Percentiles rank a stretch among this genome's conserved stretches.
phyloP scores from a whole-genome alignment of 2,888 invertebrate genomes.

The Coelinius sp. region DNA sequence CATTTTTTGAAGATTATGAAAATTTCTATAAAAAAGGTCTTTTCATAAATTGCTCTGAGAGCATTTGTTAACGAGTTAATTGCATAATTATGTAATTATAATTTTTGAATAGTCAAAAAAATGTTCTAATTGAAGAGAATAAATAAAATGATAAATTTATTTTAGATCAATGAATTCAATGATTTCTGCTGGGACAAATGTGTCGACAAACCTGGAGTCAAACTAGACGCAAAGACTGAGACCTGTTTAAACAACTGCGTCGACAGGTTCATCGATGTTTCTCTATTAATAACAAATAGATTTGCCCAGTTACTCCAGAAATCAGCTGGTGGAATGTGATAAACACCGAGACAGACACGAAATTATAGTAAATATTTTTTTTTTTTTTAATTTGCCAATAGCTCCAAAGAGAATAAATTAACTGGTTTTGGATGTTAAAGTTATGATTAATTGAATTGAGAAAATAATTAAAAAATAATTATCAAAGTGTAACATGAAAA shows the following conservation, averaged over 20 bases:
- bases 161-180: slow-evolving; percentile 92
- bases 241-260: slow-evolving; percentile 94
- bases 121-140: no score
- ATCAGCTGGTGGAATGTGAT: slow-evolving; percentile 72
- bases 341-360: background rate
- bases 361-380: slow-evolving; percentile 23
- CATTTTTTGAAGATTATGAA: slow-evolving; percentile 2
- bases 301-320: slow-evolving; percentile 90
- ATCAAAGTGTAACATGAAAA: slow-evolving; percentile 17
- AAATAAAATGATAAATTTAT: no score
- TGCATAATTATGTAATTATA: no score
- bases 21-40: slow-evolving; percentile 18
- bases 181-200: slow-evolving; percentile 98
- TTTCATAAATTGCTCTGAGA: slow-evolving; percentile 74
- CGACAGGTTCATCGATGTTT: slow-evolving; percentile 94
- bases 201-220: slow-evolving; percentile 89
- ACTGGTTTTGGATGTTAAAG: background rate
- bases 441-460: background rate
- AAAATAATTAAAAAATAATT: background rate
- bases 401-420: background rate
- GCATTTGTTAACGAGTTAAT: no score
- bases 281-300: slow-evolving; percentile 88
- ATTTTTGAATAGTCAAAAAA: no score
- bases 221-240: slow-evolving; percentile 90
- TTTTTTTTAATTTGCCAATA: slow-evolving; percentile 12